phyloP scores from a whole-genome alignment of 2,888 invertebrate species.

The Sinelater perroti region DNA sequence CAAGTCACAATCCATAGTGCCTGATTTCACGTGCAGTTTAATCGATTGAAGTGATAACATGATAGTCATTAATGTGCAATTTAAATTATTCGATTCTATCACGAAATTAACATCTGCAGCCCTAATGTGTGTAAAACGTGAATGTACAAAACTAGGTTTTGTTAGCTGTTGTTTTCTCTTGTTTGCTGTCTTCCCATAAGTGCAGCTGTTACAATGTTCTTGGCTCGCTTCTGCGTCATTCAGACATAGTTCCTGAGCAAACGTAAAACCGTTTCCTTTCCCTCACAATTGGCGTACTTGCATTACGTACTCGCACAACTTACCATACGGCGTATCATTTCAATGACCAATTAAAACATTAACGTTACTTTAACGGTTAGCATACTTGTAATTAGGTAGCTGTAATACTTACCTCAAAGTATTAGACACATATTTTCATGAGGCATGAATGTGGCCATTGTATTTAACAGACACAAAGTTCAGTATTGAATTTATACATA shows the following conservation, averaged over 20 bases:
- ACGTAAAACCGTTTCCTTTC: too few relatives aligned
- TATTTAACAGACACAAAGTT: conserved; percentile 51
- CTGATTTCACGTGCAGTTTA: conserved; percentile 47
- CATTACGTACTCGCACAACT: conserved; percentile 35
- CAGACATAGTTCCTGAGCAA: too few relatives aligned
- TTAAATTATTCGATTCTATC: conserved; percentile 41
- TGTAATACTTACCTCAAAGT: conserved; percentile 29
- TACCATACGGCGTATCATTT: conserved; percentile 32
- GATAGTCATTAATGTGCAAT: conserved; percentile 56
- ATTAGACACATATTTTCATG: conserved; percentile 22
- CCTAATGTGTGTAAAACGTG: conserved; percentile 27
- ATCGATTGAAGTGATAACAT: conserved; percentile 45
- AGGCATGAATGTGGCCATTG: conserved; percentile 51
- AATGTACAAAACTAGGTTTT: conserved; percentile 36
- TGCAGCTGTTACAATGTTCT: too few relatives aligned
- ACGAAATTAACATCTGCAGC: conserved; percentile 30
- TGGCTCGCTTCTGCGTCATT: too few relatives aligned
- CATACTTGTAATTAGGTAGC: conserved; percentile 18
- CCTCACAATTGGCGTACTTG: conserved; percentile 27
- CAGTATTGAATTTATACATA: conserved; percentile 53
- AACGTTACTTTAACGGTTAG: conserved; percentile 19
- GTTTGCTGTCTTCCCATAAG: too few relatives aligned
- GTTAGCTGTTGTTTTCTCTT: too few relatives aligned
- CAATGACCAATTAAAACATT: conserved; percentile 36
- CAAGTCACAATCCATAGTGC: conserved; percentile 58